Percentiles rank a stretch among this genome's conserved stretches.
phyloP scores from a whole-genome alignment of 2,113 vertebrate genomes.

The Pavo muticus region DNA sequence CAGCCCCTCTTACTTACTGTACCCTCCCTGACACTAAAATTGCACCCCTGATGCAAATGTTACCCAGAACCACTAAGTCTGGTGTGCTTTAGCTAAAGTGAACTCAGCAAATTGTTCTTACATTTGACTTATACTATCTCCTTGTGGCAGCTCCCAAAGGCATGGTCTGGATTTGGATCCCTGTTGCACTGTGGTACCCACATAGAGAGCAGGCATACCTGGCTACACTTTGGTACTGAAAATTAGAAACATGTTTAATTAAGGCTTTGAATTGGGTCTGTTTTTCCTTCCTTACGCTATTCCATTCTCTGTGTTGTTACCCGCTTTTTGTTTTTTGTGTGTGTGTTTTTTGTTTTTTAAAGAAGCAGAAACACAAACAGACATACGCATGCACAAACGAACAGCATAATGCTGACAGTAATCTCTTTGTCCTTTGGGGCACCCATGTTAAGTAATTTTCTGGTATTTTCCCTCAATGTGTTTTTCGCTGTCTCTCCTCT shows the following conservation, averaged over 20 bases:
- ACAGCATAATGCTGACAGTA: not conserved
- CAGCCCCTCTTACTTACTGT: not conserved
- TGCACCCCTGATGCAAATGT: not conserved
- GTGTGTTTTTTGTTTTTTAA: not conserved
- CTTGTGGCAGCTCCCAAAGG: not conserved
- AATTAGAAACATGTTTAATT: not conserved
- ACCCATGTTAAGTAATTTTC: not conserved
- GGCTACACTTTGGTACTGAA: not conserved
- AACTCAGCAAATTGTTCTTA: not conserved
- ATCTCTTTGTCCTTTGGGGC: not conserved
- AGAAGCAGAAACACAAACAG: not conserved
- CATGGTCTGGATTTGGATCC: not conserved
- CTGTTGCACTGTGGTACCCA: not conserved
- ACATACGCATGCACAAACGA: rapidly evolving
- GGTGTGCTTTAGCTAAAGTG: not conserved
- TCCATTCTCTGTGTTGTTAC: not conserved
- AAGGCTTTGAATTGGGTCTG: not conserved
- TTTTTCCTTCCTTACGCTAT: not conserved
- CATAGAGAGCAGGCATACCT: not conserved
- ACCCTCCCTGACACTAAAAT: not conserved
- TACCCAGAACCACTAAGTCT: not conserved
- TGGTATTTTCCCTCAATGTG: not conserved
- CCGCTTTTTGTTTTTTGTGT: too few species aligned
- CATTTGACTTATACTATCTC: not conserved
- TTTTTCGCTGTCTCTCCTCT: not conserved